Percentiles rank a stretch among this genome's conserved stretches.
phyloP scores from a whole-genome alignment of 2,113 vertebrate genomes.

The Vidua macroura region DNA sequence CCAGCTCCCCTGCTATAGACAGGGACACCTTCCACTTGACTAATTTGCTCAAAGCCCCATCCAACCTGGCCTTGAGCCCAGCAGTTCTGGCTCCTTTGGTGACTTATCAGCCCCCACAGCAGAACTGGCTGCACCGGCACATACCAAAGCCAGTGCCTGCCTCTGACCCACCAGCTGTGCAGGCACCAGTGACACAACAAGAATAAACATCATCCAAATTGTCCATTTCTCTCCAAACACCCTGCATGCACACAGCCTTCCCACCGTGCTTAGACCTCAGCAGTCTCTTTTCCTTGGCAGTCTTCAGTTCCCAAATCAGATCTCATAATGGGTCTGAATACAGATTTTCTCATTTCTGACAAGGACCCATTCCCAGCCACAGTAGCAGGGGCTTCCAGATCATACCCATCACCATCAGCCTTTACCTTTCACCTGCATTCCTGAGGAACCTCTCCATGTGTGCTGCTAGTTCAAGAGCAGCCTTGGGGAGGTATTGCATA shows the following conservation, averaged over 20 bases:
- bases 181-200: not conserved
- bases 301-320: not conserved
- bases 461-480: not conserved
- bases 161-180: not conserved
- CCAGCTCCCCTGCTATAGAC: not conserved
- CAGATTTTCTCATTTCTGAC: not conserved
- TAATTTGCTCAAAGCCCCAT: not conserved
- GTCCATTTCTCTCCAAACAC: not conserved
- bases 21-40: not conserved
- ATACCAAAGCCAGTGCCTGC: not conserved
- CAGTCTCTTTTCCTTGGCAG: not conserved
- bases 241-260: not conserved
- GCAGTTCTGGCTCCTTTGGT: not conserved
- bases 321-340: not conserved
- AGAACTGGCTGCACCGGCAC: not conserved
- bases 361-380: not conserved
- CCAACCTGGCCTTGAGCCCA: not conserved
- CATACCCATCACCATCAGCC: not conserved
- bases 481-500: not conserved
- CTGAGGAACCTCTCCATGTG: not conserved
- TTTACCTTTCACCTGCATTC: not conserved
- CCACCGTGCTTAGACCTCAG: not conserved
- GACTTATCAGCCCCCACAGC: not conserved
- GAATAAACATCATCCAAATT: not conserved
- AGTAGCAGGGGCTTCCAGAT: not conserved